Base-by-base conservation (phyloP, 2,113 vertebrate genomes). In the Cathartes aura region DNA sequence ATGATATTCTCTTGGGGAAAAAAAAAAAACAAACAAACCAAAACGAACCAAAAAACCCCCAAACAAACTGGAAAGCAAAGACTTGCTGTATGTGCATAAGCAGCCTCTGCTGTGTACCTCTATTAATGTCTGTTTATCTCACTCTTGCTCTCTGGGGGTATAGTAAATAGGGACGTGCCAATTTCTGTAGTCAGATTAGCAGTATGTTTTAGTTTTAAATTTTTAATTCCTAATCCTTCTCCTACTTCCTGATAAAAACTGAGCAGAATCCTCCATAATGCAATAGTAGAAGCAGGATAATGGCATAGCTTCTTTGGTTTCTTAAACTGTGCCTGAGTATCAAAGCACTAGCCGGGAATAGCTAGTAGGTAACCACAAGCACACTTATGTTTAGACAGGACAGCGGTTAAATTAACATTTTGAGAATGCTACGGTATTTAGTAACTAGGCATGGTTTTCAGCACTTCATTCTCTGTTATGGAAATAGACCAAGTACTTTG, bases 1-100 rank as follows among this genome's bases (percentile, higher is more conserved):
- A 12, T 82, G 66, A n/a, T 63, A 63, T 79, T 78, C 3, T 71
- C 11, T 66, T 26, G 15, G 19, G 19, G 9, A 1, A 30, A 48
- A 40, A 34, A 19, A 19, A 36, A 36, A 8, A 5, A 1, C 10
- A 12, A 5, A 0, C 7, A 38, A 58, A 47, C 5, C 6, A 55
- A 83, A 86, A 64, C 1, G 12, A 78, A 17, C 24, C 59, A 76
- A 60, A 66, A 40, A 12, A 13, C 2, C 8, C 17, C 8, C 24
- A 38, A 59, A 67, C 2, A 12, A 73, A 55, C 8, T n/a, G 18
- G 21, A 62, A 84, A 74, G 24, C 14, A 68, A 29, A 53, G 22
- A n/a, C 12, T 63, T 45, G 5, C 5, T 64, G 5, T 40, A 10
- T 59, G 13, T n/a, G 12, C 29, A 7, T 24, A 60, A 82, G 26